Evolutionary conservation across 2,797 vertebrate species (phyloP).

Genomic region (Ctenochaetus hawaiiensis): DNA sequence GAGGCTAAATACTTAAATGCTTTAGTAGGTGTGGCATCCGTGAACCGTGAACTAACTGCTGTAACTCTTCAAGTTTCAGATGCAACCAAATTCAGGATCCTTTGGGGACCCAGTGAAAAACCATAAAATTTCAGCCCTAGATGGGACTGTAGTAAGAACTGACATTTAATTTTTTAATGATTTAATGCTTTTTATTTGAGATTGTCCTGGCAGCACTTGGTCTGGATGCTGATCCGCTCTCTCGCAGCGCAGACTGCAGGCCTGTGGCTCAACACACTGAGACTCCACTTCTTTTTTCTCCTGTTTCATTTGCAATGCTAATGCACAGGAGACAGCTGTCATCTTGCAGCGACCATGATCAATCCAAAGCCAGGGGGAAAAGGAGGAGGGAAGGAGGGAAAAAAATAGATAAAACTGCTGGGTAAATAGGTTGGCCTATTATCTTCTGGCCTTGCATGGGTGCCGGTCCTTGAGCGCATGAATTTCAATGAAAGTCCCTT

Average conservation of each 20-base stretch:
- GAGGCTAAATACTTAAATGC: too few species aligned
- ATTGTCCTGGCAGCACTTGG: constrained; percentile 22
- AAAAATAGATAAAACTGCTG: constrained; percentile 77
- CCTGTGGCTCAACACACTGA: constrained; percentile 40
- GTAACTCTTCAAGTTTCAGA: too few species aligned
- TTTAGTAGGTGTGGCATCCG: too few species aligned
- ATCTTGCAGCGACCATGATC: constrained; percentile 74
- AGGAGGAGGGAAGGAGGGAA: constrained; percentile 9
- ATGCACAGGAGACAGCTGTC: constrained; percentile 85
- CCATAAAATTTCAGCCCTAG: too few species aligned
- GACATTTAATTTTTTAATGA: too few species aligned
- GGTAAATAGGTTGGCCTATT: constrained; percentile 85
- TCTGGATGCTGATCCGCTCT: constrained; percentile 16
- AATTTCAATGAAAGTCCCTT: constrained; percentile 83
- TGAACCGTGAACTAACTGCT: too few species aligned
- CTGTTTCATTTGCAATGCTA: constrained; percentile 86
- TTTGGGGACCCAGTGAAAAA: too few species aligned
- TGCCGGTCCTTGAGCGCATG: constrained; percentile 78
- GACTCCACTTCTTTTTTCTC: constrained; percentile 49
- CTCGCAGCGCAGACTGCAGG: constrained; percentile 22
- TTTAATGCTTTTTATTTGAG: too few species aligned
- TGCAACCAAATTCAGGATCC: too few species aligned
- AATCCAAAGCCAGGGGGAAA: constrained; percentile 58
- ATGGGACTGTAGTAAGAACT: too few species aligned
- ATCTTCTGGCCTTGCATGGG: constrained; percentile 80